Evolutionary conservation across 2,797 vertebrate species (phyloP).

Genomic region (Simalia tracyae): DNA sequence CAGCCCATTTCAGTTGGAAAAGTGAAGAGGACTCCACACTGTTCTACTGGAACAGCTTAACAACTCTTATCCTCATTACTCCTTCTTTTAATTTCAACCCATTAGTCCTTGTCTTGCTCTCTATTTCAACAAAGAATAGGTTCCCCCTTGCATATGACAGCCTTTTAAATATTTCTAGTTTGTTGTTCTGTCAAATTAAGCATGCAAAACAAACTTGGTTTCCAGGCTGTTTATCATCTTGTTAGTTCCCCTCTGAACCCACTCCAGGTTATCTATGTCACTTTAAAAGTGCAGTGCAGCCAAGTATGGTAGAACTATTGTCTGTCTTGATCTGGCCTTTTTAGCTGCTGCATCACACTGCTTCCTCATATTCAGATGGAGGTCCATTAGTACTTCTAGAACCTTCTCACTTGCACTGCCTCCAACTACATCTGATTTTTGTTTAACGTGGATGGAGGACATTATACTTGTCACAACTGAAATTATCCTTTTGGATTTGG

Average conservation of each 20-base stretch:
- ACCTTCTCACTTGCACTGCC: background rate
- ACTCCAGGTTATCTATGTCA: background rate
- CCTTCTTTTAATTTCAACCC: background rate
- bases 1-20: background rate
- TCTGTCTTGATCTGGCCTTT: background rate
- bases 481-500: too few relatives aligned
- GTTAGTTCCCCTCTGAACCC: background rate
- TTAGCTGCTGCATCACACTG: background rate
- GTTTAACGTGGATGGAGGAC: background rate
- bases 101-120: background rate
- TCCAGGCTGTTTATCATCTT: background rate
- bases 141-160: background rate
- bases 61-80: background rate
- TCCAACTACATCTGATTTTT: background rate
- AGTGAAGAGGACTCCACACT: background rate
- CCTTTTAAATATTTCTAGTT: background rate
- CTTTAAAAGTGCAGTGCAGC: background rate
- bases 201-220: background rate
- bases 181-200: background rate
- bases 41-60: background rate
- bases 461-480: background rate
- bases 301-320: background rate
- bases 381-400: background rate
- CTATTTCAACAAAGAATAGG: background rate
- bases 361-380: background rate